Base-by-base conservation (phyloP, 2,888 invertebrate genomes). In the Agriopis marginaria region DNA sequence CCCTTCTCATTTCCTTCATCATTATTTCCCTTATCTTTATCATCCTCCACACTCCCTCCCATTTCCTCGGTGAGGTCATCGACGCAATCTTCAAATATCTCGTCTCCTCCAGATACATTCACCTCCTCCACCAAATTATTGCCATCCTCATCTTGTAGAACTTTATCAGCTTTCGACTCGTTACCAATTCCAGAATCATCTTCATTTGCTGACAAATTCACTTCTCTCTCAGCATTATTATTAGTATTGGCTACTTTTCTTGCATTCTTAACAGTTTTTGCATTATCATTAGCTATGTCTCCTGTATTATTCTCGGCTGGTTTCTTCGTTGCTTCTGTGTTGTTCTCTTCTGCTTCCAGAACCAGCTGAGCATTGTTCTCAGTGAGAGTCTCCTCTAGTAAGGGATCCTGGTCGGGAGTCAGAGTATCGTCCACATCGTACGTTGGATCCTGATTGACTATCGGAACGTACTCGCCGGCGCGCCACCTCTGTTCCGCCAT, bases 11-110 rank as follows among this genome's bases (percentile, higher is more conserved):
- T 51, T 11, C 23, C 17, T 17, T 17, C 56, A 3, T 47, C 12
- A n/a, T 45, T 32, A 5, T 5, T 32, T 5, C 4, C 32, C 32
- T 32, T 32, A 32, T 32, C 32, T 32, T 32, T 32, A 32, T 4
- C 32, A 32, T 32, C 3, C 32, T 32, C 32, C 3, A 4, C 44
- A 23, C 44, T 58, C 14, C 64, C 51, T 11, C 44, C 40, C 32
- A 47, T 49, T 32, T 32, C 62, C 0, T 74, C 76, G 5, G 66
- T 69, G 14, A 73, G 68, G 63, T 85, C 85, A 54, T 89, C 90
- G 3, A 87, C 77, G 62, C 92, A 92, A 77, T 93, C 92, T 76
- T 91, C 91, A 69, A 91, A 92, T 0, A 87, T 71, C 17, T 91
- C 91, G 32, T 89, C 87, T 0, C 74, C 79, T 40, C 80, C 82